A percentile compares a stretch with the other conserved stretches of the same genome.
Evolutionary conservation across 2,797 vertebrate genomes (phyloP).

Genomic region (Phrynocephalus vlangalii): DNA sequence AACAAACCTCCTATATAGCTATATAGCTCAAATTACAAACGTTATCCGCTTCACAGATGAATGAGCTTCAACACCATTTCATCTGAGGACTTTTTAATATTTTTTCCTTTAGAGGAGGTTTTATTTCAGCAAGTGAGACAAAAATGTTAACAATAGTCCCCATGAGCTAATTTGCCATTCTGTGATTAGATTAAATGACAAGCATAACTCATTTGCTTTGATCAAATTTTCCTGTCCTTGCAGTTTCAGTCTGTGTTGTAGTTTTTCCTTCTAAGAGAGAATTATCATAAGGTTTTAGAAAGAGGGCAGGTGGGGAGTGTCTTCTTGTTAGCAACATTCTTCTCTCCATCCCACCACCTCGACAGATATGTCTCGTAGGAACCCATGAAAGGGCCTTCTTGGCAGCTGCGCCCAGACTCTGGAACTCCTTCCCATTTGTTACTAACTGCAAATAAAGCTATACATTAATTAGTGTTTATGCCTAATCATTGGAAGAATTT

Average conservation of each 20-base stretch:
- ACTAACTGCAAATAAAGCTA: not conserved
- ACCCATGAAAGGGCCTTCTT: no score
- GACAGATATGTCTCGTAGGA: no score
- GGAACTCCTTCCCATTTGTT: not conserved
- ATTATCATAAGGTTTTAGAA: not conserved
- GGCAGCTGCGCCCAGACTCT: no score
- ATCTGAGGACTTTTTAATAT: conserved; percentile 22
- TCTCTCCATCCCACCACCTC: not conserved
- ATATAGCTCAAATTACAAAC: conserved; percentile 10
- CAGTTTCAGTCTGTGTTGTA: not conserved
- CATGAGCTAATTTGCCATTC: conserved; percentile 8
- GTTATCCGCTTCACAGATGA: not conserved
- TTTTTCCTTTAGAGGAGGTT: conserved; percentile 3
- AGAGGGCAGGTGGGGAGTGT: not conserved
- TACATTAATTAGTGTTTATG: not conserved
- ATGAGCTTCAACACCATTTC: not conserved
- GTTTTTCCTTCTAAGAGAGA: not conserved
- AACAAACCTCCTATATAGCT: not conserved
- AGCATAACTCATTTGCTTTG: not conserved
- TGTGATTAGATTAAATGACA: not conserved
- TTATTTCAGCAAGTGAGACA: conserved; percentile 2
- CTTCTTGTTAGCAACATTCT: not conserved
- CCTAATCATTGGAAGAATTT: not conserved
- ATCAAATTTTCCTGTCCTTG: not conserved
- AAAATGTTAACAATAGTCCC: not conserved